Percentiles rank a stretch among this genome's conserved stretches.
These are phyloP conservation scores for Agrotis exclamationis DNA, from an alignment of 2,888 invertebrate genomes.

Conservation along the genomic window DNA sequence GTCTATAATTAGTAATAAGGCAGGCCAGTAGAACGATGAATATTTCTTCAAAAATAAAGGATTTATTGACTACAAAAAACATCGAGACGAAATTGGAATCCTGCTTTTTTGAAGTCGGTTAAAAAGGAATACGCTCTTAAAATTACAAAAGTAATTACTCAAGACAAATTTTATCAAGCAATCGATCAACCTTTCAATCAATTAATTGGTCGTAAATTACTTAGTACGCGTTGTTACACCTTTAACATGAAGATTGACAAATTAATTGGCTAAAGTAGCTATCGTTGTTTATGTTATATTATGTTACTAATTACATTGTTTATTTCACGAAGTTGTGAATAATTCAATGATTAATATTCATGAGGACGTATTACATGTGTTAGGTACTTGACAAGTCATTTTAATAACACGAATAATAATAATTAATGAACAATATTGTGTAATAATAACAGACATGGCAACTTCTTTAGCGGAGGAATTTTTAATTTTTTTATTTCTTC, in stretches of 20 bases:
- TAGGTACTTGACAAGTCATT: slow-evolving; percentile 11
- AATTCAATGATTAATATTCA: slow-evolving; percentile 26
- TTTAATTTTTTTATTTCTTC: too few relatives aligned
- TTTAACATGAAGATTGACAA: slow-evolving; percentile 18
- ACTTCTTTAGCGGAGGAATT: too few relatives aligned
- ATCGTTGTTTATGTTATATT: background rate
- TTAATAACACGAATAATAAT: background rate
- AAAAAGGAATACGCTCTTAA: background rate
- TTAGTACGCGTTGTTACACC: slow-evolving; percentile 5
- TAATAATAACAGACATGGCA: too few relatives aligned
- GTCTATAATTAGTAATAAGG: too few relatives aligned
- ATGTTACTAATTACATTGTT: too few relatives aligned
- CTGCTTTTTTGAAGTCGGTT: too few relatives aligned
- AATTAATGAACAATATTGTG: background rate
- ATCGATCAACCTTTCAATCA: slow-evolving; percentile 1
- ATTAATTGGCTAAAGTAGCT: slow-evolving; percentile 6
- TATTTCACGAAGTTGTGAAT: background rate
- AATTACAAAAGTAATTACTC: background rate
- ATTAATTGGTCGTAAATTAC: slow-evolving; percentile 32
- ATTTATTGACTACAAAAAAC: too few relatives aligned
- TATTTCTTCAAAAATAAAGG: too few relatives aligned
- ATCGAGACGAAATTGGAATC: too few relatives aligned
- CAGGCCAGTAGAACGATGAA: too few relatives aligned
- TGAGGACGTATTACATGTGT: slow-evolving; percentile 10
- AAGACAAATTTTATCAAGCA: slow-evolving; percentile 7